Percentiles rank a stretch among this genome's conserved stretches.
Evolutionary conservation across 2,888 invertebrate species (phyloP).

Genomic region (Perizoma affinitatum): DNA sequence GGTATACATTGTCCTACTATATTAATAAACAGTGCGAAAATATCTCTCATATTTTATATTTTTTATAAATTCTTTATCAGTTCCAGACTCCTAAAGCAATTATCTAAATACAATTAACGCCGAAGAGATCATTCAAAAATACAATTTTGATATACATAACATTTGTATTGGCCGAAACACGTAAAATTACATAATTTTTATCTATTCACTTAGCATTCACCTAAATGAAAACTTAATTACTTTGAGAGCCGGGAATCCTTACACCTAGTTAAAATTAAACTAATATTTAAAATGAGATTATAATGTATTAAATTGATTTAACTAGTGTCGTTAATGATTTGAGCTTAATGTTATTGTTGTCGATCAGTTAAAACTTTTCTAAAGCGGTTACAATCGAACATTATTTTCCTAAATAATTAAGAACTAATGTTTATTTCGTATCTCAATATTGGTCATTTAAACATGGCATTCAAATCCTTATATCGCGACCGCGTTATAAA

Average conservation of each 20-base stretch:
- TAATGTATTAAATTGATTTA: slow-evolving; percentile 72
- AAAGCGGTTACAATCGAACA: slow-evolving; percentile 26
- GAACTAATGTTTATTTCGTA: slow-evolving; percentile 39
- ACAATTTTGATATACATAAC: slow-evolving; percentile 81
- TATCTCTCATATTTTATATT: slow-evolving; percentile 77
- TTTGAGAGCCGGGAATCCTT: slow-evolving; percentile 84
- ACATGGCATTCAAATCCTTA: slow-evolving; percentile 57
- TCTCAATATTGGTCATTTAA: slow-evolving; percentile 48
- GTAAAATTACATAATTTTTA: slow-evolving; percentile 70
- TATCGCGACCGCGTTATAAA: slow-evolving; percentile 56
- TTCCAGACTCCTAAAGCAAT: slow-evolving; percentile 84
- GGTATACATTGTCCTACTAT: slow-evolving; percentile 45
- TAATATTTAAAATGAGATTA: slow-evolving; percentile 83
- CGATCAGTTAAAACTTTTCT: slow-evolving; percentile 57
- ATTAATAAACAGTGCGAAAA: slow-evolving; percentile 81
- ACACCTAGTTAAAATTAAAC: slow-evolving; percentile 67
- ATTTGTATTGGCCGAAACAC: slow-evolving; percentile 80
- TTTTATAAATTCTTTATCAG: slow-evolving; percentile 80
- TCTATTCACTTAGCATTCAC: slow-evolving; percentile 64
- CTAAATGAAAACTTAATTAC: slow-evolving; percentile 79
- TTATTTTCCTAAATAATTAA: slow-evolving; percentile 32
- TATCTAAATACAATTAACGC: slow-evolving; percentile 73
- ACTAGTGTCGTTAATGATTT: slow-evolving; percentile 80
- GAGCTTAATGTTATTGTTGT: slow-evolving; percentile 63
- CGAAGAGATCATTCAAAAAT: slow-evolving; percentile 83